phyloP scores from a whole-genome alignment of 1,140 invertebrate species.

The Batillaria attramentaria region DNA sequence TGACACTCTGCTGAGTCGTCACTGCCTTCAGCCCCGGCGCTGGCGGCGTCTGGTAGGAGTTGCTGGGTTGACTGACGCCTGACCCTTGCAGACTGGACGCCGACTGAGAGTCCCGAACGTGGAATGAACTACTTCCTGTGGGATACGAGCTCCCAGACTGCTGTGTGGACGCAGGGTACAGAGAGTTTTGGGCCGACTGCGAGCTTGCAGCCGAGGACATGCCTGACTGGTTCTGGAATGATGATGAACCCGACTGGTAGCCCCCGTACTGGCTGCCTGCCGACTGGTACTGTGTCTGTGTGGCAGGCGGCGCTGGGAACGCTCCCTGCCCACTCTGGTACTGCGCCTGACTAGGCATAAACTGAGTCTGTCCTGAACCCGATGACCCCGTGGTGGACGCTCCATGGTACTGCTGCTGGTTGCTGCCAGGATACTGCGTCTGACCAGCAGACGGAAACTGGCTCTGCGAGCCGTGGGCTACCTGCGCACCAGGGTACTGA shows the following conservation, averaged over 20 bases:
- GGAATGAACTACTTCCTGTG: slow-evolving; percentile 45
- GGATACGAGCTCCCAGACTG: slow-evolving; percentile 50
- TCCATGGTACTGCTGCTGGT: slow-evolving; percentile 10
- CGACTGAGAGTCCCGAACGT: slow-evolving; percentile 51
- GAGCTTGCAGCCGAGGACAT: slow-evolving; percentile 4
- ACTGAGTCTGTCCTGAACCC: slow-evolving; percentile 55
- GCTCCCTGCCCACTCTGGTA: slow-evolving; percentile 33
- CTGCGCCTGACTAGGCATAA: slow-evolving; percentile 50
- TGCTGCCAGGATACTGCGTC: slow-evolving; percentile 26
- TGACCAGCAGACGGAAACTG: slow-evolving; percentile 34
- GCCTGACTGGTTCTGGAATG: slow-evolving; percentile 44
- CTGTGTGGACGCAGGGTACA: slow-evolving; percentile 46
- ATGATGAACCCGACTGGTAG: slow-evolving; percentile 43
- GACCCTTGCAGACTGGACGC: slow-evolving; percentile 25
- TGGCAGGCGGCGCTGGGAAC: slow-evolving; percentile 23
- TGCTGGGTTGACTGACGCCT: slow-evolving; percentile 24
- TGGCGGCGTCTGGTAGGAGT: slow-evolving; percentile 34
- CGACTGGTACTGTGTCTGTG: slow-evolving; percentile 51
- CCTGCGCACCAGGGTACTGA: slow-evolving; percentile 28
- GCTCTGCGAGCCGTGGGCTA: slow-evolving; percentile 29
- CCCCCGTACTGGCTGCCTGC: slow-evolving; percentile 44
- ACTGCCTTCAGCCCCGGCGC: slow-evolving; percentile 28
- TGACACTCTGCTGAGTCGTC: slow-evolving; percentile 33
- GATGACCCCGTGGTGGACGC: slow-evolving; percentile 26
- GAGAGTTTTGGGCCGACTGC: slow-evolving; percentile 29